phyloP scores from a whole-genome alignment of 2,113 vertebrate species.

The Gambusia affinis region DNA sequence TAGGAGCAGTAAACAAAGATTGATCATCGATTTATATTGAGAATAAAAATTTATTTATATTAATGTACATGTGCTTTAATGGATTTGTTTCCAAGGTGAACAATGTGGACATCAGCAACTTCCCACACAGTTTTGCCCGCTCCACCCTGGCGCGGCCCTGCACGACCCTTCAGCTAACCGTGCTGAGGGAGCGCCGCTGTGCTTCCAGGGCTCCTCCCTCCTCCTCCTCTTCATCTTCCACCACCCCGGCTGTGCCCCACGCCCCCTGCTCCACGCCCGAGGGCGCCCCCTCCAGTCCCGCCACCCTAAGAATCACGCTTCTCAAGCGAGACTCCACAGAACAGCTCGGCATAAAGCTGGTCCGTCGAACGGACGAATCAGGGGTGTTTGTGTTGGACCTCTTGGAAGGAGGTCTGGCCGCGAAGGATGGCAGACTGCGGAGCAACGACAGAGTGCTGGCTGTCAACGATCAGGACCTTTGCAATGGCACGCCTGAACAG shows the following conservation, averaged over 20 bases:
- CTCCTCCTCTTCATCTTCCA: slow-evolving; percentile 72
- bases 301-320: slow-evolving; percentile 88
- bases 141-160: slow-evolving; percentile 91
- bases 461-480: slow-evolving; percentile 94
- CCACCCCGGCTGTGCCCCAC: slow-evolving; percentile 56
- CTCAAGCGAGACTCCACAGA: slow-evolving; percentile 91
- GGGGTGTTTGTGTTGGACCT: slow-evolving; percentile 96
- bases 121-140: slow-evolving; percentile 92
- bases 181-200: slow-evolving; percentile 92
- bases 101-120: slow-evolving; percentile 94
- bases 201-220: slow-evolving; percentile 79
- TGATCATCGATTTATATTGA: no score
- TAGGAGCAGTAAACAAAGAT: no score
- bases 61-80: background rate
- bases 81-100: slow-evolving; percentile 85
- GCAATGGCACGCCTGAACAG: slow-evolving; percentile 93
- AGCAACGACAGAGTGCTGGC: slow-evolving; percentile 93
- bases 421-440: slow-evolving; percentile 91
- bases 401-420: slow-evolving; percentile 92
- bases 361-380: slow-evolving; percentile 92
- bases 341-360: slow-evolving; percentile 97
- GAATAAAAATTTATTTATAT: no score
- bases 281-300: slow-evolving; percentile 81
- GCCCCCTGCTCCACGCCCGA: slow-evolving; percentile 79
- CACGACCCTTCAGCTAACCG: slow-evolving; percentile 88